Evolutionary conservation across 2,797 vertebrate genomes (phyloP), one percentile per base, ranked within the genome.

Genomic region (Philypnodon macrostomus): DNA sequence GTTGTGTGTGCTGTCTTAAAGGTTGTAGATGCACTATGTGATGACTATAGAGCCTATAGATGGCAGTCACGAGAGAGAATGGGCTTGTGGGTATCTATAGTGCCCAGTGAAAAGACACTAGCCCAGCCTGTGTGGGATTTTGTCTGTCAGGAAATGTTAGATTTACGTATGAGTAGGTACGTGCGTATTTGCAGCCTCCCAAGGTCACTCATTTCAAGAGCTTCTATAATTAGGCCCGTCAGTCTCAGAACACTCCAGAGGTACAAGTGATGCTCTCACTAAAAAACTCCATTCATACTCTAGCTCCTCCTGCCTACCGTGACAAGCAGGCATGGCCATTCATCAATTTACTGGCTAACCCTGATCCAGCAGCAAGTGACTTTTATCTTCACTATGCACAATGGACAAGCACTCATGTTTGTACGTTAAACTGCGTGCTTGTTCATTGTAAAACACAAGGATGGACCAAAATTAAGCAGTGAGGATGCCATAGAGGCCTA

Each of bases 191-290:
- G 58, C 18, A 42, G 27, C 41, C 47, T 68, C 40, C 48, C 79
- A 85, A 86, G 75, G 82, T 84, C 83, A 79, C 53, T 73, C 56
- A 58, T 67, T 73, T 63, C 50, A 75, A 70, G 59, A 66, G 73
- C 52, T 47, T 57, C 44, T 40, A 47, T 73, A 75, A 81, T 84
- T 80, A 73, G 58, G 60, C 19, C 39, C 75, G 73, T 76, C 76
- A 70, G 46, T 70, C 77, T 70, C 2, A 16, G 56, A 38, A 58
- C 63, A 47, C 70, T 70, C 71, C 61, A 64, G 30, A 5, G 36
- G 39, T 51, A 41, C 67, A 70, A 67, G 58, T 37, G 49, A 49
- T 48, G 57, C 49, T 65, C 49, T 19, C 42, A 52, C 38, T n/a
- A n/a, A 30, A 51, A 53, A 49, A 53, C 65, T 79, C 65, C 76